A percentile compares a stretch with the other conserved stretches of the same genome.
Evolutionary conservation across 1,140 invertebrate species (phyloP).

Genomic region (Pseudomyrmex gracilis): DNA sequence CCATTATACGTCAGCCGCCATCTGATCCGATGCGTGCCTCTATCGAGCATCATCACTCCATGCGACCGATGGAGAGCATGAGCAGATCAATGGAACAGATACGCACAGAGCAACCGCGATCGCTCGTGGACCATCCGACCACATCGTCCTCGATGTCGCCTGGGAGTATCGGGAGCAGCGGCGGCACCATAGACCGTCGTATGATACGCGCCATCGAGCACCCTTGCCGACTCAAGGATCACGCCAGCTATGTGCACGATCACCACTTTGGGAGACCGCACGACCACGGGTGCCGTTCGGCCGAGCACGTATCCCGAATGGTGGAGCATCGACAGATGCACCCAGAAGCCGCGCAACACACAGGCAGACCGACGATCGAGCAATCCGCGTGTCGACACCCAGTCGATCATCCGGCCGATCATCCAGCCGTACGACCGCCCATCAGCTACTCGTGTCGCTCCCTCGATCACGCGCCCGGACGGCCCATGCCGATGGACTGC

Average conservation of each 20-base stretch:
- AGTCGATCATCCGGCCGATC: no score
- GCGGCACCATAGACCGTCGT: conserved; percentile 73
- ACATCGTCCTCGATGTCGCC: conserved; percentile 62
- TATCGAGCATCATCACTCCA: conserved; percentile 75
- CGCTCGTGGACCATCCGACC: conserved; percentile 57
- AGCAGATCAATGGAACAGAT: conserved; percentile 71
- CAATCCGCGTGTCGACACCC: background rate
- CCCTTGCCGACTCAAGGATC: conserved; percentile 82
- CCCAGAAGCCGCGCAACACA: conserved; percentile 72
- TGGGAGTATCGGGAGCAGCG: conserved; percentile 51
- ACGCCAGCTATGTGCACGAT: conserved; percentile 78
- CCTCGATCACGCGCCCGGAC: conserved; percentile 80
- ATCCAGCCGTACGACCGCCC: conserved; percentile 68
- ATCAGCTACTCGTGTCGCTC: conserved; percentile 83
- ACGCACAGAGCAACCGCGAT: conserved; percentile 77
- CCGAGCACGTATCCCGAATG: conserved; percentile 80
- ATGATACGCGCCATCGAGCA: conserved; percentile 79
- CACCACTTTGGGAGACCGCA: conserved; percentile 78
- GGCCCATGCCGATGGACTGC: conserved; percentile 82
- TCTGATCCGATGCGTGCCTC: conserved; percentile 66
- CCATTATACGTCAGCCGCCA: conserved; percentile 75
- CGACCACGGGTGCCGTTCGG: conserved; percentile 81
- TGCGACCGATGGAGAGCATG: conserved; percentile 79
- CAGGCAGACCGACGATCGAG: conserved; percentile 73
- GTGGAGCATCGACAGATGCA: conserved; percentile 78